Evolutionary conservation across 1,140 invertebrate genomes (phyloP), one percentile per base, ranked within the genome.

Genomic region (Lerema accius): DNA sequence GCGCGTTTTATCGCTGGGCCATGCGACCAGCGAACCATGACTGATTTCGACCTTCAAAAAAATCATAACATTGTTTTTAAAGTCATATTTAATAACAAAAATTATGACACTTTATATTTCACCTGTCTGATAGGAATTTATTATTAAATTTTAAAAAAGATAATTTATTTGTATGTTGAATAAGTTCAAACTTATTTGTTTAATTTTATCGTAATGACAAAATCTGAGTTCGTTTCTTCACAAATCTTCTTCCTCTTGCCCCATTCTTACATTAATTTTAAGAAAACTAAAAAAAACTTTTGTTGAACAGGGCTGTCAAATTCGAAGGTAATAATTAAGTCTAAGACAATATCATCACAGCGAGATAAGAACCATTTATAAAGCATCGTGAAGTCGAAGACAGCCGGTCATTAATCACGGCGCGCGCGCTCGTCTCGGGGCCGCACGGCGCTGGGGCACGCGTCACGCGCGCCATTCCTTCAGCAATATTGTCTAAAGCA

Each of bases 401-500:
- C 60, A 69, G 59, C 60, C 26, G n/a, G 49, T 60, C 51, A 50
- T 67, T 55, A 65, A 67, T 67, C 40, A 46, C 19, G 3, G 3
- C 10, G 4, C 13, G 7, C 37, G 39, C 75, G 74, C 74, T 9
- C 0, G 23, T 19, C 45, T 53, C 14, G 66, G 66, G 75, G 82
- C 80, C 69, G 11, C 71, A 62, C 71, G 67, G 63, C 67, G 74
- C 70, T 69, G 71, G 63, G 68, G 68, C 55, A 58, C 82, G 79
- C 84, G 81, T 89, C 85, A 89, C 79, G 84, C 82, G 77, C 78
- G 76, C 80, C 80, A 82, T 87, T 85, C 82, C 82, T 80, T 87
- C 84, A 84, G 82, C 86, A 86, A 90, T 90, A 89, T 87, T 87
- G 86, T 89, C 84, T 90, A 87, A 87, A 90, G 86, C 87, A 87